Evolutionary conservation across 2,113 vertebrate species (phyloP), one percentile per base, ranked within the genome.

Genomic region (Coptodon rendalli): DNA sequence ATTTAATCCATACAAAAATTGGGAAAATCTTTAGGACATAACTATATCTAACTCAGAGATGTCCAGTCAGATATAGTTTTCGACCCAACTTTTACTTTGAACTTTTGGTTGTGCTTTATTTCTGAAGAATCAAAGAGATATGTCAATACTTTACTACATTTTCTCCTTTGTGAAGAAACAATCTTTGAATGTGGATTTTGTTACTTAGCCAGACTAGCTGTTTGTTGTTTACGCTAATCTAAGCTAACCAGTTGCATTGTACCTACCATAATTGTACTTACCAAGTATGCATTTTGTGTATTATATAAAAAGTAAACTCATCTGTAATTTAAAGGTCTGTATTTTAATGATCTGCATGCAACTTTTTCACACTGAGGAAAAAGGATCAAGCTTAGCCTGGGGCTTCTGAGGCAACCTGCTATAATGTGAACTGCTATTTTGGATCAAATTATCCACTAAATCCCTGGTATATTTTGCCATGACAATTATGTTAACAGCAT

Each of bases 401-500:
- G 31, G 13, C 11, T 73, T 82, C 14, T 71, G 5, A 56, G 14
- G 9, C 34, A 10, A 40, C 43, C 59, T 5, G 5, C 24, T 31
- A 68, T 68, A 81, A 90, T 34, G n/a, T 84, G 52, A 90, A 50
- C 80, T 63, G 36, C 22, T 45, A 52, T 79, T 54, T 88, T 89
- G 81, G 17, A 80, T 61, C 6, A 52, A 78, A 78, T 78, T 31
- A 52, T 34, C 45, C 73, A 78, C 45, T 78, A 34, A 78, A 40
- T 52, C 76, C 12, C 82, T 36, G 56, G 40, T 29, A 19, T 34
- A 59, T 57, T 84, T 48, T 53, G 81, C 80, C 86, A 57, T 66
- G 56, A 13, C 66, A 80, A 83, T 90, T 78, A 86, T 27, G 24
- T 38, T 89, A 84, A 91, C 86, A 83, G 78, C 54, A 68, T 82